Percentiles rank a stretch among this genome's conserved stretches.
phyloP scores from a whole-genome alignment of 2,113 vertebrate species.

The Seriola quinqueradiata region DNA sequence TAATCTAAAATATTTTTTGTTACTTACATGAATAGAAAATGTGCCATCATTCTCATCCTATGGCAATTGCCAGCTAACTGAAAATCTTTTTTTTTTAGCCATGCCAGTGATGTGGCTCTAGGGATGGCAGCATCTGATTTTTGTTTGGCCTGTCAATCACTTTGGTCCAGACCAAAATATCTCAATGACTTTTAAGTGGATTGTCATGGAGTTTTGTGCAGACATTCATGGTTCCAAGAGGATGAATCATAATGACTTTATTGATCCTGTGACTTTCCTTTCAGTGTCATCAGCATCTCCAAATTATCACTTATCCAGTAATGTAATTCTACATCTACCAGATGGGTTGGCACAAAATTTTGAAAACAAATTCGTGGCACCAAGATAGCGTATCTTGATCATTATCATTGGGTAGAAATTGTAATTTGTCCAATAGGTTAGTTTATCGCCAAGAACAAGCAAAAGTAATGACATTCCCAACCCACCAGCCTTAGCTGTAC shows the following conservation, averaged over 20 bases:
- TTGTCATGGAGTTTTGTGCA: background rate
- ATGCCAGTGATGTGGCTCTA: too few species aligned
- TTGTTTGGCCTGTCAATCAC: background rate
- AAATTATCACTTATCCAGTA: background rate
- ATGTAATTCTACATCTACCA: background rate
- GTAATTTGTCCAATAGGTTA: background rate
- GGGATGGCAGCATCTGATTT: background rate
- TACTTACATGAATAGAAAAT: too few species aligned
- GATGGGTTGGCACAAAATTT: background rate
- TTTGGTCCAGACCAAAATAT: background rate
- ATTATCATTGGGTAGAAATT: background rate
- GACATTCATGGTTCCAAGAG: background rate
- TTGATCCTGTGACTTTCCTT: background rate
- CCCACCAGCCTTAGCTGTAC: too few species aligned
- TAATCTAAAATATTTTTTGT: too few species aligned
- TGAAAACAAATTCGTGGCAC: background rate
- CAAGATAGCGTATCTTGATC: background rate
- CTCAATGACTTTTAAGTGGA: too few species aligned
- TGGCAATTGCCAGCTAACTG: too few species aligned
- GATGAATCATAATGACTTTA: background rate
- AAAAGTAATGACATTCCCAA: background rate
- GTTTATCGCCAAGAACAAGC: background rate
- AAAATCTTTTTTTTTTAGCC: too few species aligned
- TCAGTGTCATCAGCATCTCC: too few species aligned
- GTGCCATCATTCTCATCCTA: background rate